Percentiles rank a stretch among this genome's conserved stretches.
Evolutionary conservation across 2,797 vertebrate genomes (phyloP).

Genomic region (Delichon dasypus): DNA sequence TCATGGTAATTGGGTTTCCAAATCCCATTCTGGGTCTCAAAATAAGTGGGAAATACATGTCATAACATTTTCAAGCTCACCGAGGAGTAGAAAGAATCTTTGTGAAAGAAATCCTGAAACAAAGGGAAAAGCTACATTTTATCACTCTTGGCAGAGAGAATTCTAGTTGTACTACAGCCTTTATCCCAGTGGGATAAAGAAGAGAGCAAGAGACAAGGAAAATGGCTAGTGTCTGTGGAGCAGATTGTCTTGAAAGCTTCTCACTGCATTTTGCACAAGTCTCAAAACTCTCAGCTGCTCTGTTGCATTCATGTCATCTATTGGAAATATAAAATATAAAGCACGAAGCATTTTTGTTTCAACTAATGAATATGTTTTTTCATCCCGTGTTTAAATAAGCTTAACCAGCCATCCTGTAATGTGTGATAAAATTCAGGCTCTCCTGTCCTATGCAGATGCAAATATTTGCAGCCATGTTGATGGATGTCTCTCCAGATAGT

Average conservation of each 20-base stretch:
- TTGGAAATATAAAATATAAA: neutral
- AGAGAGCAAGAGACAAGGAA: neutral
- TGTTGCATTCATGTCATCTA: neutral
- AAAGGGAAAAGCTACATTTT: conserved; percentile 3
- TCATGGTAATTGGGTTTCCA: neutral
- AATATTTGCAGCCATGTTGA: conserved; percentile 4
- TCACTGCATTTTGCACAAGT: neutral
- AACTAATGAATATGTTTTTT: neutral
- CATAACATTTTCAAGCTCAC: neutral
- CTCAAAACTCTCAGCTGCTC: neutral
- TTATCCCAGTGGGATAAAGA: neutral
- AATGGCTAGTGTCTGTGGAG: neutral
- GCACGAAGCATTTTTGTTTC: neutral
- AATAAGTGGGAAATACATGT: neutral
- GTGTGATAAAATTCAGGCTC: neutral
- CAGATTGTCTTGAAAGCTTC: neutral
- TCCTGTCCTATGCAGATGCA: neutral
- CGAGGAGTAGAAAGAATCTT: neutral
- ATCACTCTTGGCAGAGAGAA: neutral
- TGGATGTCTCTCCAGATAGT: conserved; percentile 25
- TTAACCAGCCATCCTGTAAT: neutral
- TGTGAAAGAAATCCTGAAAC: neutral
- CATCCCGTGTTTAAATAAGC: neutral
- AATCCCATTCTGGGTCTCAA: neutral
- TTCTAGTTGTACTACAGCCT: neutral